Conservation (phyloP, 2,113 vertebrate genomes). For the Aegotheles bennettii region DNA sequence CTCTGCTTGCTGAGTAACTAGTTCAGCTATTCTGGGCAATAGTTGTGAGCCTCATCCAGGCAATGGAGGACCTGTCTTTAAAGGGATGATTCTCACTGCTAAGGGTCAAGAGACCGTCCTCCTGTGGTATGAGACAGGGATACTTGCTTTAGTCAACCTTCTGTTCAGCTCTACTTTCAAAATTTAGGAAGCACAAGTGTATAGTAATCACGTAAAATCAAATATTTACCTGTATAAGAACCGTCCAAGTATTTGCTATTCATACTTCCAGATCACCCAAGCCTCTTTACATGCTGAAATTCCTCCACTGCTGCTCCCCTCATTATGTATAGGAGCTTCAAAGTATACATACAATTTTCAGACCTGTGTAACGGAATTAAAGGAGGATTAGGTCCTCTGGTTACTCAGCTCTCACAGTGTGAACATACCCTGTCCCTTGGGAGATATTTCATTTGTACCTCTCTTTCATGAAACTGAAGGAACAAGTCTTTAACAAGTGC, state of each 20-base stretch:
- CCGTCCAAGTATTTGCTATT: not conserved
- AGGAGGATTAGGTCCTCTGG: not conserved
- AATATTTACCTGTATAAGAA: not conserved
- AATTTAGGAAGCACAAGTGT: not conserved
- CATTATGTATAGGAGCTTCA: not conserved
- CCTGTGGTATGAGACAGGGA: not conserved
- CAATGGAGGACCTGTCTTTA: not conserved
- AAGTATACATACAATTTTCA: not conserved
- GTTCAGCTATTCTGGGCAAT: not conserved
- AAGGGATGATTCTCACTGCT: not conserved
- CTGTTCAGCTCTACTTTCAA: not conserved
- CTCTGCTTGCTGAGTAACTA: not conserved
- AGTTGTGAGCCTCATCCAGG: not conserved
- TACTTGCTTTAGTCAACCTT: not conserved
- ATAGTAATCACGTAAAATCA: not conserved
- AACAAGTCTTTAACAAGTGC: fast-evolving
- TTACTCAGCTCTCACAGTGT: not conserved
- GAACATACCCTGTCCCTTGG: fast-evolving
- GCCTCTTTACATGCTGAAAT: not conserved
- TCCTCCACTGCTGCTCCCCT: not conserved
- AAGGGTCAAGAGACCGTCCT: not conserved
- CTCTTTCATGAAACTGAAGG: not conserved
- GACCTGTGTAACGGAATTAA: not conserved
- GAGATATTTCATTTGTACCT: not conserved
- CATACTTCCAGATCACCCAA: not conserved